Conservation (phyloP, 92 coral and sea anemone genomes). For the Epizoanthus stellaris region DNA sequence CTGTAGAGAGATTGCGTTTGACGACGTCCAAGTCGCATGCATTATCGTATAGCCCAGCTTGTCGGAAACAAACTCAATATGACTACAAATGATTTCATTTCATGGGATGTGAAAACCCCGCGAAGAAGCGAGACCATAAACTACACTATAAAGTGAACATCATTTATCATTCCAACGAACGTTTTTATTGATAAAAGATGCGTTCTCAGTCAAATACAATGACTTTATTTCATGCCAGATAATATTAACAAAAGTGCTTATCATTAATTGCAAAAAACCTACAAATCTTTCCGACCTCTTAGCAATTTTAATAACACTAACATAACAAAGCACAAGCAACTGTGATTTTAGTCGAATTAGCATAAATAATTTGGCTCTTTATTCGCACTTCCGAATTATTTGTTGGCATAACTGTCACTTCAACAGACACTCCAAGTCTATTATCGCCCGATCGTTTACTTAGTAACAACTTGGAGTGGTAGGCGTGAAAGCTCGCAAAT, state of each 20-base stretch:
- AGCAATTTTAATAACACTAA: constrained; percentile 33
- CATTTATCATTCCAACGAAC: too few species aligned
- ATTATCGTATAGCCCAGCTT: constrained; percentile 9
- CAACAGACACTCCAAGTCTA: not conserved
- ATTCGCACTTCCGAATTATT: constrained; percentile 31
- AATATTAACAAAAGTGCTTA: not conserved
- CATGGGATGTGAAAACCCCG: not conserved
- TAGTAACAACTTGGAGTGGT: constrained; percentile 11
- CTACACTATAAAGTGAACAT: too few species aligned
- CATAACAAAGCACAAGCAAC: constrained; percentile 26
- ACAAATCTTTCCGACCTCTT: constrained; percentile 11
- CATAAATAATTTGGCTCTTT: constrained; percentile 43
- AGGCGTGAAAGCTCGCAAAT: constrained; percentile 18
- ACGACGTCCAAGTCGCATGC: not conserved
- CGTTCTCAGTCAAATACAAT: too few species aligned
- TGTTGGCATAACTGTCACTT: constrained; percentile 20
- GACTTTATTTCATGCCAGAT: not conserved
- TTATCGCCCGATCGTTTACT: not conserved
- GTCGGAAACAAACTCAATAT: constrained; percentile 25
- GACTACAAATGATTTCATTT: constrained; percentile 17
- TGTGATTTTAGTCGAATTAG: constrained; percentile 39
- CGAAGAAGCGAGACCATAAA: too few species aligned
- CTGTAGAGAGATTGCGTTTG: not conserved
- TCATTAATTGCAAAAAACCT: constrained; percentile 22
- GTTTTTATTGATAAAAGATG: too few species aligned